Evolutionary conservation across 2,888 invertebrate genomes (phyloP).

Genomic region (Diplazon laetatorius): DNA sequence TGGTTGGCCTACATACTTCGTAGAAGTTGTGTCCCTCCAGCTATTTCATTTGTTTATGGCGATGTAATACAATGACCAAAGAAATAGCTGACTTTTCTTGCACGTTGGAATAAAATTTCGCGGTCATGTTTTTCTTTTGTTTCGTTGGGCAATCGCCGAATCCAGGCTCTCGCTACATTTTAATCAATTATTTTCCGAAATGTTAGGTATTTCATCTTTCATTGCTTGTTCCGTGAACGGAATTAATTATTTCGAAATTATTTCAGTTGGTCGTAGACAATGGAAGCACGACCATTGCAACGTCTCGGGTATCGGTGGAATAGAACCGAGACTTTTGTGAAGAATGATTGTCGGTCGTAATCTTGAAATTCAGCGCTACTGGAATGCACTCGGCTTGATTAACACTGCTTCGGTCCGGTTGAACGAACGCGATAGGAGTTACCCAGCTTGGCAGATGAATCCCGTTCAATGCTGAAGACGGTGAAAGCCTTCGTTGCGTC

Average conservation of each 20-base stretch:
- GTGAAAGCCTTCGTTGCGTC: constrained; percentile 18
- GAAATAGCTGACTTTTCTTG: too few species aligned
- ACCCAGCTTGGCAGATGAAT: constrained; percentile 2
- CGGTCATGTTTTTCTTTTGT: too few species aligned
- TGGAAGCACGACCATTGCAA: constrained; percentile 16
- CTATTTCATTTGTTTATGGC: neutral
- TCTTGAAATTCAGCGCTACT: constrained; percentile 14
- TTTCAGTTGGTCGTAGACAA: constrained; percentile 12
- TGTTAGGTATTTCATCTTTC: too few species aligned
- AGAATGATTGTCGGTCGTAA: constrained; percentile 42
- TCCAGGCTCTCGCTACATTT: too few species aligned
- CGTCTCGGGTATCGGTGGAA: constrained; percentile 17
- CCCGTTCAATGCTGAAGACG: constrained; percentile 21
- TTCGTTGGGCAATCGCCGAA: too few species aligned
- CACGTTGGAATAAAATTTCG: too few species aligned
- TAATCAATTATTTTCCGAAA: too few species aligned
- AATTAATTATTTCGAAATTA: neutral
- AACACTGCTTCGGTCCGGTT: constrained; percentile 49
- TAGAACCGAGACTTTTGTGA: constrained; percentile 15
- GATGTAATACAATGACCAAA: neutral
- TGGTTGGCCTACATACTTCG: neutral
- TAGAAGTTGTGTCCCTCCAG: neutral
- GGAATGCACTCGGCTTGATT: constrained; percentile 60
- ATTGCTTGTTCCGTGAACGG: neutral
- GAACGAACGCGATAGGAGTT: constrained; percentile 34